Base-by-base conservation (phyloP, 2,888 invertebrate species). In the Drosophila algonquin region DNA sequence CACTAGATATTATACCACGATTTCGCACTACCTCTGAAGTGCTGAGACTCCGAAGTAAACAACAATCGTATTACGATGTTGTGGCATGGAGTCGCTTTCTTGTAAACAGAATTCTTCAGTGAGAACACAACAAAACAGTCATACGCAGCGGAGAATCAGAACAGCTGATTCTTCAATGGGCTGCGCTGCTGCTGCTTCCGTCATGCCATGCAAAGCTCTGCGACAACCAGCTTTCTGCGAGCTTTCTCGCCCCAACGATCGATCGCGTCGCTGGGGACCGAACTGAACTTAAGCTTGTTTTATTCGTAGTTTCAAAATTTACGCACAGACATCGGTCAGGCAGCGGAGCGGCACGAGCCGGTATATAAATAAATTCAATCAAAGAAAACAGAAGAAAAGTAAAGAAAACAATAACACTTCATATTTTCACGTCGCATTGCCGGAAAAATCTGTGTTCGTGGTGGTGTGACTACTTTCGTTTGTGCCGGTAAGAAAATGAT, bases 231-330 rank as follows among this genome's bases (percentile, higher is more conserved):
- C 63, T 63, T 63, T 63, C 47, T 51, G 45, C 60, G 55, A 40
- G 40, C 40, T 40, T 40, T 40, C 67, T 55, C 55, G 45, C 30
- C 30, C 30, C 7, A 30, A 30, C 8, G 30, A 30, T 30, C 30
- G 30, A 30, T 30, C 30, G 30, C 30, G 30, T 30, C 30, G 30
- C 30, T 30, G 30, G 30, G 30, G 30, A 30, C 2, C 30, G 24
- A 24, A 21, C 21, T 21, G 21, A 21, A 21, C 21, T 5, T 76
- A 80, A 80, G 82, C 82, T 82, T 81, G 80, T 81, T 86, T 82
- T 78, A 79, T 81, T 83, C 83, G 80, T 79, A 79, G 84, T 86
- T 80, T 75, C 73, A 67, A 75, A 77, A 72, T 79, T 67, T 73
- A 72, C 69, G 76, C 81, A 73, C 56, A 70, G 72, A 76, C 80